phyloP scores from a whole-genome alignment of 92 coral and sea anemone genomes.

The Bergia puertoricense region DNA sequence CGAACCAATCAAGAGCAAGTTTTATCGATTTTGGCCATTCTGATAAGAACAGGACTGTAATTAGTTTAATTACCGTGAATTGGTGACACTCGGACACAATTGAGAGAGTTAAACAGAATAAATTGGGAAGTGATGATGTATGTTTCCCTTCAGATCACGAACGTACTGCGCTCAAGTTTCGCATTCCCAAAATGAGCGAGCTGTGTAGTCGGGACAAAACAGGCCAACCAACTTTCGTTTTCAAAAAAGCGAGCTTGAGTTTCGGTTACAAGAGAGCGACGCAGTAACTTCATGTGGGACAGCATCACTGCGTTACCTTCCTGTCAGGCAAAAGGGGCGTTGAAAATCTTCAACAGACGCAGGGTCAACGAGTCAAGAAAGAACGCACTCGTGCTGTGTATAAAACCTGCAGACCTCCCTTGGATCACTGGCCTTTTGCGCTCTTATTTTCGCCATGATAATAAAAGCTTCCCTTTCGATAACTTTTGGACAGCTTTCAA shows the following conservation, averaged over 20 bases:
- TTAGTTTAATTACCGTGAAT: slow-evolving; percentile 97
- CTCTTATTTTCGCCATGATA: not conserved
- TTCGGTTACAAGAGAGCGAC: slow-evolving; percentile 16
- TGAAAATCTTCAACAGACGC: slow-evolving; percentile 39
- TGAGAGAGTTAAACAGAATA: slow-evolving; percentile 84
- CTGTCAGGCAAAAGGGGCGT: slow-evolving; percentile 27
- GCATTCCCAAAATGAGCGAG: slow-evolving; percentile 15
- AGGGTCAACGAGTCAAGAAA: slow-evolving; percentile 21
- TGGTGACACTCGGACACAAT: slow-evolving; percentile 98
- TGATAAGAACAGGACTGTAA: slow-evolving; percentile 87
- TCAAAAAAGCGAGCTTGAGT: slow-evolving; percentile 1
- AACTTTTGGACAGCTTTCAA: not conserved
- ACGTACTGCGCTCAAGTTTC: slow-evolving; percentile 34
- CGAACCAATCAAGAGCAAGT: slow-evolving; percentile 61
- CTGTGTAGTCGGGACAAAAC: not conserved
- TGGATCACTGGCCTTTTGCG: not conserved
- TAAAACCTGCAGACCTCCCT: slow-evolving; percentile 20
- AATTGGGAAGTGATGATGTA: slow-evolving; percentile 84
- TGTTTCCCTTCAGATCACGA: slow-evolving; percentile 62
- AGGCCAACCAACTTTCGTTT: slow-evolving; percentile 4
- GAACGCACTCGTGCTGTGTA: slow-evolving; percentile 31
- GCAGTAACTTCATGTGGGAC: not conserved
- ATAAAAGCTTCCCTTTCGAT: not conserved
- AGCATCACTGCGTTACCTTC: not conserved
- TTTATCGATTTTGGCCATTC: slow-evolving; percentile 80